phyloP scores from a whole-genome alignment of 1,140 invertebrate genomes.

The Megalopta genalis region DNA sequence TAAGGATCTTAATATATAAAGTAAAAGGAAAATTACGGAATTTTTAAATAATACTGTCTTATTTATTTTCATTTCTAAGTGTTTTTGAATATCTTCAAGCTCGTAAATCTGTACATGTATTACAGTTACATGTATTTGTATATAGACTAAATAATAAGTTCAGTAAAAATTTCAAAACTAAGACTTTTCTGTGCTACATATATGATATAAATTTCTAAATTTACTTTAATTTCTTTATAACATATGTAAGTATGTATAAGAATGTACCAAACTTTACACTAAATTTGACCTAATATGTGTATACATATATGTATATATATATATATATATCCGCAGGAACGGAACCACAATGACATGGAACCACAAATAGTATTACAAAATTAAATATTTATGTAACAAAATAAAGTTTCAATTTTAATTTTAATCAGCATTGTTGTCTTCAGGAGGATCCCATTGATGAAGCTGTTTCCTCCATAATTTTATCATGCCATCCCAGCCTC shows the following conservation, averaged over 20 bases:
- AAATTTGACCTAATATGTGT: conserved; percentile 1
- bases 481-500: conserved; percentile 94
- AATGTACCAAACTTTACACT: conserved; percentile 27
- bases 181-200: background rate
- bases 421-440: conserved; percentile 58
- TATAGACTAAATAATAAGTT: background rate
- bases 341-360: background rate
- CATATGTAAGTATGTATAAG: conserved; percentile 14
- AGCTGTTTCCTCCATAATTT: conserved; percentile 92
- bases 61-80: background rate
- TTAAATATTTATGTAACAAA: background rate
- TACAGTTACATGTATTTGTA: background rate
- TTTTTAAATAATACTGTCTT: conserved; percentile 20
- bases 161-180: background rate
- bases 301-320: too few relatives aligned
- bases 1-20: conserved; percentile 4
- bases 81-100: background rate
- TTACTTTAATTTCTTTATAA: background rate
- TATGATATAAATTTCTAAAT: background rate
- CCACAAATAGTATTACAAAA: background rate
- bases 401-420: conserved; percentile 32
- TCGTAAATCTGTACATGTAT: background rate
- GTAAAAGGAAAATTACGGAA: background rate
- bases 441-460: conserved; percentile 89
- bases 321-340: too few relatives aligned